Evolutionary conservation across 2,888 invertebrate species (phyloP), one percentile per base, ranked within the genome.

Genomic region (Melieria omissa): DNA sequence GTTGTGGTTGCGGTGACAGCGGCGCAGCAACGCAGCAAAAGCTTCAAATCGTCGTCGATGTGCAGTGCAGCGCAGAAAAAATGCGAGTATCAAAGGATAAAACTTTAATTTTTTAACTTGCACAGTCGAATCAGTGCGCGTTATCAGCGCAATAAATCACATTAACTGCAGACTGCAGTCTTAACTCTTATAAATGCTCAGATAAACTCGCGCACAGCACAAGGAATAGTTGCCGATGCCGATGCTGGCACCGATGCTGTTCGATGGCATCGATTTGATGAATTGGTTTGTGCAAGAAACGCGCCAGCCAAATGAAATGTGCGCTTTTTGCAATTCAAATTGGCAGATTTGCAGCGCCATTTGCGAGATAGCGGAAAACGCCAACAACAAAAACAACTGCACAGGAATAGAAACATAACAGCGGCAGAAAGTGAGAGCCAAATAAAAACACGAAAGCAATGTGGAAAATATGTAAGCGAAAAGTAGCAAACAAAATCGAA

Each of bases 321-420:
- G 29, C 29, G 16, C 44, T 54, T 55, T 52, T 58, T 65, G 57
- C 65, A 66, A 66, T 66, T 66, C 47, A 67, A 67, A 67, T 67
- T 60, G 60, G 58, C 67, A 49, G 67, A 45, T 60, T 41, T 47
- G 47, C 64, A 54, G 10, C 52, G 54, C 4, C n/a, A 49, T 12
- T 64, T 64, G 41, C 52, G 52, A 52, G 52, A 52, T 52, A 52
- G 14, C 52, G 14, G 14, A 52, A 52, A 5, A 52, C 14, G 14
- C n/a, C 52, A 64, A 64, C 29, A 42, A 41, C 29, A 41, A 29
- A 14, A n/a, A 14, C 52, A 52, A 9, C 12, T 5, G 42, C 42
- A n/a, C 47, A 5, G 8, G 16, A 62, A 62, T 14, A 16, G 16
- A 62, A 62, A 61, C 16, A 46, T 47, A 12, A 4, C 49, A 63